Evolutionary conservation across 2,113 vertebrate species (phyloP).

Genomic region (Ceyx melanurus): DNA sequence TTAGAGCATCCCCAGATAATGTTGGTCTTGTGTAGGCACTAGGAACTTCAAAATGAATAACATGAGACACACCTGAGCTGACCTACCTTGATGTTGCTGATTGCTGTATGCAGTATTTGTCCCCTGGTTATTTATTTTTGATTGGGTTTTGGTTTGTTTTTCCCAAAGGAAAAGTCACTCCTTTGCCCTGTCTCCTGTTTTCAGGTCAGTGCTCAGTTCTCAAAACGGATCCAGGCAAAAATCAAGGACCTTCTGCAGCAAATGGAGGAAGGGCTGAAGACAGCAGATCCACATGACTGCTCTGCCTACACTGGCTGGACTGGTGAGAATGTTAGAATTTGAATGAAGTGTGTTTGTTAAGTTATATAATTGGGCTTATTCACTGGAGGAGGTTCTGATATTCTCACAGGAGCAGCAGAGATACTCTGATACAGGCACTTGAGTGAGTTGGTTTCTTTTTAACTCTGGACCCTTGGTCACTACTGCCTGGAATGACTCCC

Average conservation of each 20-base stretch:
- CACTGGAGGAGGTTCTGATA: background rate
- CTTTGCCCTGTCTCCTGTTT: background rate
- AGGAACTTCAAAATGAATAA: background rate
- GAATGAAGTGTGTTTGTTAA: background rate
- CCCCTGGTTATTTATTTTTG: background rate
- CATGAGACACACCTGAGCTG: background rate
- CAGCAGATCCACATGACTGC: conserved; percentile 94
- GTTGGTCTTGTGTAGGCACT: background rate
- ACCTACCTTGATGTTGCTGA: background rate
- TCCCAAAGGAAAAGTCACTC: background rate
- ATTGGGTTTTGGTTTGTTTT: background rate
- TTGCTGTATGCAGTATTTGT: background rate
- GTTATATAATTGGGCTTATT: background rate
- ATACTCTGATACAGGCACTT: background rate
- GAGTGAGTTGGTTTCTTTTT: background rate
- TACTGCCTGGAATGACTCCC: background rate
- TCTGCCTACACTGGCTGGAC: conserved; percentile 96
- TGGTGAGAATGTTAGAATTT: conserved; percentile 73
- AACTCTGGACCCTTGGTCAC: background rate
- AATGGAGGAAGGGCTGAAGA: conserved; percentile 98
- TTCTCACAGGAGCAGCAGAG: background rate
- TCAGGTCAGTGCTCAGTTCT: conserved; percentile 83
- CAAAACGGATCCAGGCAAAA: conserved; percentile 87
- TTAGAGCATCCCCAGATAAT: background rate
- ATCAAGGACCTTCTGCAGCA: conserved; percentile 94